phyloP scores from a whole-genome alignment of 2,113 vertebrate genomes.

The Tragulus kanchil region DNA sequence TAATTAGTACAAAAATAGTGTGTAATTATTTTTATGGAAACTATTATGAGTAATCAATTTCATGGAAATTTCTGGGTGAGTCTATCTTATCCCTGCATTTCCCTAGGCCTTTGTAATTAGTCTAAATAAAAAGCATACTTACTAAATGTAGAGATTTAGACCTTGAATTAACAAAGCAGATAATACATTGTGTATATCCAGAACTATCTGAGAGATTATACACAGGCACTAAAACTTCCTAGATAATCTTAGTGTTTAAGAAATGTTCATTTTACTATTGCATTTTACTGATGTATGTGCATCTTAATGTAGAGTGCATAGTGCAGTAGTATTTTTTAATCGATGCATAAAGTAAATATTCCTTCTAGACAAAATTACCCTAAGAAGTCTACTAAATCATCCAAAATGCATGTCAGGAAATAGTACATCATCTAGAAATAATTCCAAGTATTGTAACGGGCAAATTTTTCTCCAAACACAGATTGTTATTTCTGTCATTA shows the following conservation, averaged over 20 bases:
- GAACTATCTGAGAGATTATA: neutral
- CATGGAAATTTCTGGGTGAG: neutral
- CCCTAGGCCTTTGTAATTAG: neutral
- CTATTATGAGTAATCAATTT: neutral
- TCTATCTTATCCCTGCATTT: neutral
- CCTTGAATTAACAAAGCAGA: neutral
- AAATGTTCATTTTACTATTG: neutral
- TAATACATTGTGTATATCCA: neutral
- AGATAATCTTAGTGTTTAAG: neutral
- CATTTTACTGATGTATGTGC: neutral
- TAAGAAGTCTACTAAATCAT: neutral
- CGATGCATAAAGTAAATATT: neutral
- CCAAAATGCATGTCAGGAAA: neutral
- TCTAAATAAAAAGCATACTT: neutral
- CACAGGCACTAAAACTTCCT: neutral
- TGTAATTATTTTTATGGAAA: neutral
- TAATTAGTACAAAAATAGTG: neutral
- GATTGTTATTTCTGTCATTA: neutral
- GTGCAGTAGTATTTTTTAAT: neutral
- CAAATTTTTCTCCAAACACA: neutral
- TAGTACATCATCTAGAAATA: neutral
- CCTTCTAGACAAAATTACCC: neutral
- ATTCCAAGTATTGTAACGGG: neutral
- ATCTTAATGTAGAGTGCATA: neutral
- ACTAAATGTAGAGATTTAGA: neutral